Base-by-base conservation (phyloP, 2,113 vertebrate genomes). In the Stegostoma tigrinum region DNA sequence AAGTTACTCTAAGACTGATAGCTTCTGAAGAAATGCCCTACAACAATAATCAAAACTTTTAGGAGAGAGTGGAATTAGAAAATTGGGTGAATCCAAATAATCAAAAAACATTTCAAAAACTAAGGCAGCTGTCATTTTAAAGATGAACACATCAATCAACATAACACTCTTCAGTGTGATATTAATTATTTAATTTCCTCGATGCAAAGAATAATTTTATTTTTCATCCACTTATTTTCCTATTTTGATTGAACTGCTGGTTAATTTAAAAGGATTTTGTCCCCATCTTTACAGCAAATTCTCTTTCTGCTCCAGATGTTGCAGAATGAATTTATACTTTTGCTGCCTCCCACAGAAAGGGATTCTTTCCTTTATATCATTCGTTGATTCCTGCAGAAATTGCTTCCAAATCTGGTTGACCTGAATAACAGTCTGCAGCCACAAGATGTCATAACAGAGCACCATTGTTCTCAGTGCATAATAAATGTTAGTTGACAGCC, bases 371-470 rank as follows among this genome's bases (percentile, higher is more conserved):
- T 55, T 15, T 64, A n/a, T 34, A 90, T 90, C 52, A 64, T 90
- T 67, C 21, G 38, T 38, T 7, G 21, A 34, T 93, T 93, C 2
- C 34, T 66, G 55, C 34, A 21, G 30, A 93, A n/a, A 19, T 66
- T 66, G 55, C n/a, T 38, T n/a, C 3, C 87, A 64, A 34, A 64
- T 23, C 89, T 23, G 34, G n/a, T 23, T 66, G 61, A 93, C 3
- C 89, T n/a, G 89, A 64, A 15, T n/a, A 91, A 91, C 34, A 66
- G 17, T n/a, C 15, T 93, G 89, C n/a, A 34, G n/a, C 89, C 89
- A 93, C 89, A 66, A 93, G 89, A 67, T 93, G 89, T 93, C 89
- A 93, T 38, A n/a, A 8, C 15, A 66, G 61, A 19, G 30, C 87
- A 61, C 55, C 52, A 64, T 34, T n/a, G 61, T 21, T 93, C 17